Evolutionary conservation across 1,140 invertebrate genomes (phyloP), one percentile per base, ranked within the genome.

Genomic region (Brachystomella parvula): DNA sequence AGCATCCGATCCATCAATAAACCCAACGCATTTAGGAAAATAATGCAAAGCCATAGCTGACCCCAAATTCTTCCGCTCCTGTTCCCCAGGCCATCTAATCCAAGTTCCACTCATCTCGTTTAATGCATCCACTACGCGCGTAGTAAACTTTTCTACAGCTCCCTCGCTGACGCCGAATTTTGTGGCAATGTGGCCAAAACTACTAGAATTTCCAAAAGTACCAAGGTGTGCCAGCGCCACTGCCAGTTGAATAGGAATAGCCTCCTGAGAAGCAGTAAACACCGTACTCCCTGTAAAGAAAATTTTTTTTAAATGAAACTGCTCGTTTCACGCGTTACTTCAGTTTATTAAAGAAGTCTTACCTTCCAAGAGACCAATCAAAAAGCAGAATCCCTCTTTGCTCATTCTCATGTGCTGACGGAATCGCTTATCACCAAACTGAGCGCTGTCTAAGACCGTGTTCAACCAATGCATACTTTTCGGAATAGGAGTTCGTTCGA

Each of bases 1-100:
- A 19, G 39, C 57, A 21, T 65, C 30, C 15, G 57, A 29, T 15
- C 64, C 57, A 59, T 65, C 64, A 60, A 65, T 47, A 28, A 58
- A 65, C 19, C 64, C 64, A 24, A 65, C 28, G 33, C 64, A 65
- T 6, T 60, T n/a, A 12, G 64, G 64, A 28, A 65, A 39, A 2
- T 47, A 30, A 3, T 19, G 12, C 2, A 2, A 2, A 29, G 47
- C 47, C 47, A 28, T 61, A 3, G 2, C 9, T 33, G 47, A 3
- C 33, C 47, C 57, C 3, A 32, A 30, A 2, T 62, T 2, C 3
- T 31, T 6, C n/a, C 44, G 44, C 33, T 35, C 33, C 9, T 9
- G 17, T 30, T 9, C 12, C 6, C 30, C 33, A 32, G 58, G 58
- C 58, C 58, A 65, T n/a, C n/a, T 15, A 12, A 65, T 65, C 49